Evolutionary conservation across 1,140 invertebrate species (phyloP), one percentile per base, ranked within the genome.

Genomic region (Laupala kohalensis): DNA sequence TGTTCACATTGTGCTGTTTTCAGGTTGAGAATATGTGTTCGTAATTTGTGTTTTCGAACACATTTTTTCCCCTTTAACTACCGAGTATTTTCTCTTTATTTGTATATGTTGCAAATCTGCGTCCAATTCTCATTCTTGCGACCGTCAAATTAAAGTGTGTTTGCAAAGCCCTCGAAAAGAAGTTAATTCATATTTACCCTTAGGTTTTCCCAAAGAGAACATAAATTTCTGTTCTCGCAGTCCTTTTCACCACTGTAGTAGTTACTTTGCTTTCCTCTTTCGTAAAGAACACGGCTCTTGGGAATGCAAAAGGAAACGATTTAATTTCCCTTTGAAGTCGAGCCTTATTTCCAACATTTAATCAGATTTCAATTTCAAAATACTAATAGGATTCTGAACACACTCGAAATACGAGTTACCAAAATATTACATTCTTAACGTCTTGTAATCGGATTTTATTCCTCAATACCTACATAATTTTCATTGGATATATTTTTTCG

Each of bases 301-400:
- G 9, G 24, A 5, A 26, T 15, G 25, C 6, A 6, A 27, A 67
- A 62, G 37, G 24, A 72, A 77, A 76, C 78, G 79, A 80, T 81
- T 80, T 79, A 79, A 79, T 78, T 79, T 77, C 76, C 77, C 74
- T 79, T 78, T 75, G 75, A 79, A 78, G 75, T 78, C 76, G 77
- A 79, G 78, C 77, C 78, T 75, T 78, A 75, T 79, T 78, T 79
- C 3, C 75, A 78, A 77, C 75, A 76, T 74, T 78, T 80, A 80
- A 80, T 80, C 78, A 78, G 79, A 80, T 80, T 81, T 80, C 79
- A 77, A 79, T 79, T 79, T 30, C 67, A 30, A 24, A 23, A 67
- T 25, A 27, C 25, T 67, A 67, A 67, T 67, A 67, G 9, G 19
- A 67, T 67, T 67, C 27, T 13, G 26, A 68, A 29, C 67, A 68